Evolutionary conservation across 1,140 invertebrate species (phyloP).

Genomic region (Diabrotica undecimpunctata): DNA sequence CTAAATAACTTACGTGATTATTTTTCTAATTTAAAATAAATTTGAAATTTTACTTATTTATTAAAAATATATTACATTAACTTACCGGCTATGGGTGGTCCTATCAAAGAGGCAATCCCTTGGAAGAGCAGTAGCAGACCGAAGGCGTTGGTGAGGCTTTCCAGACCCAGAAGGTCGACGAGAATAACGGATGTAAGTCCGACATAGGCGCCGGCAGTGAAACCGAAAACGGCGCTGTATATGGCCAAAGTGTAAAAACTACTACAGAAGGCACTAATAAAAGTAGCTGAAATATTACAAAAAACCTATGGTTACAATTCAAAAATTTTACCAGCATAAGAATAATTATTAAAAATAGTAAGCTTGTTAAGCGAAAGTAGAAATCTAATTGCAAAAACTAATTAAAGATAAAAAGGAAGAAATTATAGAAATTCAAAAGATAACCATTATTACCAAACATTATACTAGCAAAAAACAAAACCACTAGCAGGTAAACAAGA

Average conservation of each 20-base stretch:
- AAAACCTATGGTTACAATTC: too few relatives aligned
- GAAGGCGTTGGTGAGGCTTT: constrained; percentile 88
- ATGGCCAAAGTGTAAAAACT: constrained; percentile 66
- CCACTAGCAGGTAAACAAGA: too few relatives aligned
- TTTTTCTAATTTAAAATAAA: neutral
- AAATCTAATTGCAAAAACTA: too few relatives aligned
- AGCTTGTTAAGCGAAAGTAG: neutral
- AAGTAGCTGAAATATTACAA: constrained; percentile 64
- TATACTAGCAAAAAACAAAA: too few relatives aligned
- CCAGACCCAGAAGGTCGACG: constrained; percentile 81
- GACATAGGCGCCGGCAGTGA: constrained; percentile 89
- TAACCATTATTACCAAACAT: too few relatives aligned
- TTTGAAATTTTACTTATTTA: neutral
- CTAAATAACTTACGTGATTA: too few relatives aligned
- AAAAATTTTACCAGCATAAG: too few relatives aligned
- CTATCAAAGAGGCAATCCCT: constrained; percentile 84
- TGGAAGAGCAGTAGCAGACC: constrained; percentile 88
- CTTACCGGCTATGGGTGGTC: constrained; percentile 83
- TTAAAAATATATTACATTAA: neutral
- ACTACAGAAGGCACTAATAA: constrained; percentile 67
- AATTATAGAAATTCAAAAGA: too few relatives aligned
- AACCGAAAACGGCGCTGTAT: constrained; percentile 82
- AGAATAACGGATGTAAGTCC: constrained; percentile 87
- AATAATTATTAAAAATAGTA: constrained; percentile 36
- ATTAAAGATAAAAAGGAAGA: too few relatives aligned